A percentile compares a stretch with the other conserved stretches of the same genome.
These are phyloP conservation scores for Melitaea athalia DNA, from an alignment of 2,888 invertebrate genomes.

Conservation along the genomic window DNA sequence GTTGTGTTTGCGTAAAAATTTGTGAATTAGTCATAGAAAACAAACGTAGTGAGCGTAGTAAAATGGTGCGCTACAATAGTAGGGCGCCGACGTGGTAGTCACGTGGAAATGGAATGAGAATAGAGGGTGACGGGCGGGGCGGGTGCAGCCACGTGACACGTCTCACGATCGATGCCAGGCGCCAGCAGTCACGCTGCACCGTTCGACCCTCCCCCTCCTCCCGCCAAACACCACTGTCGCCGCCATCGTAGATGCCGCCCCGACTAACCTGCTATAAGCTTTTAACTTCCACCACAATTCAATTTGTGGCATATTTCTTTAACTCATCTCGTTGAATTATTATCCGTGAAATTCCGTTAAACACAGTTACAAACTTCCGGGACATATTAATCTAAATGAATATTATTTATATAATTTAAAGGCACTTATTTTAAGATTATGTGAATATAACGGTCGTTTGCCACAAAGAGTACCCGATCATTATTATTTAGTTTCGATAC, in stretches of 20 bases:
- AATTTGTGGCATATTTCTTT: slow-evolving; percentile 20
- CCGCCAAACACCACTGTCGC: slow-evolving; percentile 4
- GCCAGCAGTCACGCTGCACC: slow-evolving; percentile 37
- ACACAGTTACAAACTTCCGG: no score
- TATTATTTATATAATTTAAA: no score
- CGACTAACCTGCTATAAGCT: slow-evolving; percentile 15
- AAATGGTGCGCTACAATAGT: slow-evolving; percentile 21
- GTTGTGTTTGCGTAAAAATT: slow-evolving; percentile 8
- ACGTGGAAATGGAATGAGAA: slow-evolving; percentile 15
- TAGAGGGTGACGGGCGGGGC: slow-evolving; percentile 16
- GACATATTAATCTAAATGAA: no score
- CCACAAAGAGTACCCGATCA: neutral
- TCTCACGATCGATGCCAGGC: slow-evolving; percentile 42
- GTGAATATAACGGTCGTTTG: neutral
- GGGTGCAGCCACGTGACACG: slow-evolving; percentile 39
- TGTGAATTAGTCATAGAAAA: slow-evolving; percentile 30
- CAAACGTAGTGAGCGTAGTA: slow-evolving; percentile 34
- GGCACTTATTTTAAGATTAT: neutral
- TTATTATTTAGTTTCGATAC: neutral
- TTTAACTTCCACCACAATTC: slow-evolving; percentile 27
- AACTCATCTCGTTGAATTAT: neutral
- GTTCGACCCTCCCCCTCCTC: slow-evolving; percentile 22
- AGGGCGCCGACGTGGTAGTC: slow-evolving; percentile 21
- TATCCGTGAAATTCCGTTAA: neutral
- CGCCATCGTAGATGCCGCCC: slow-evolving; percentile 9